Evolutionary conservation across 2,113 vertebrate genomes (phyloP), one percentile per base, ranked within the genome.

Genomic region (Eulemur macaco): DNA sequence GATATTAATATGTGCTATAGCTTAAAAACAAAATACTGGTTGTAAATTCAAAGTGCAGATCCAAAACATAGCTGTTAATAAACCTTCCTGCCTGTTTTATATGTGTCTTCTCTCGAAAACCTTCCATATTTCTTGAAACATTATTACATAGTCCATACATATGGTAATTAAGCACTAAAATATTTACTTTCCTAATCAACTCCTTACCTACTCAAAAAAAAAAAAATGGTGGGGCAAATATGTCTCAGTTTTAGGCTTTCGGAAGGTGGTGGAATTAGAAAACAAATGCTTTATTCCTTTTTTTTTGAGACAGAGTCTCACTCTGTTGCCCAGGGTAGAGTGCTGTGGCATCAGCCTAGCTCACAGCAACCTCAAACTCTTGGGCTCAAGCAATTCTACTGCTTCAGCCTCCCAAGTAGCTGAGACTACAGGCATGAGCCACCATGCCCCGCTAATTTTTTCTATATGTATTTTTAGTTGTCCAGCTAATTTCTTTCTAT

Each of bases 31-130:
- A 91, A 84, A 96, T 86, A 96, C 23, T 71, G 21, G 1, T 87
- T 95, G 25, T 80, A 86, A 91, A 95, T 83, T 97, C 34, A 63
- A 92, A 92, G 37, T 47, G 2, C 37, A 96, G 50, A 74, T 95
- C 27, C 37, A 52, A 92, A 89, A 39, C 27, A 58, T 52, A 83
- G 54, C 11, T 91, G 27, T 93, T 34, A 4, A 0, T 82, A 71
- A 60, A 74, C 18, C 10, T 89, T 71, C 39, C 15, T 92, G 23
- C 37, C 60, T 87, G 0, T 69, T 77, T 89, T 73, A 27, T 58
- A 52, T 68, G 5, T 89, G 1, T 94, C 76, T 95, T 91, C 73
- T 64, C 74, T 91, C 94, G 37, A 66, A 71, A 66, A 52, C 88
- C 27, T 84, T 69, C 12, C 27, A 23, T 91, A 73, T 86, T 92